Base-by-base conservation (phyloP, 2,888 invertebrate species). In the Nomada ruficornis region DNA sequence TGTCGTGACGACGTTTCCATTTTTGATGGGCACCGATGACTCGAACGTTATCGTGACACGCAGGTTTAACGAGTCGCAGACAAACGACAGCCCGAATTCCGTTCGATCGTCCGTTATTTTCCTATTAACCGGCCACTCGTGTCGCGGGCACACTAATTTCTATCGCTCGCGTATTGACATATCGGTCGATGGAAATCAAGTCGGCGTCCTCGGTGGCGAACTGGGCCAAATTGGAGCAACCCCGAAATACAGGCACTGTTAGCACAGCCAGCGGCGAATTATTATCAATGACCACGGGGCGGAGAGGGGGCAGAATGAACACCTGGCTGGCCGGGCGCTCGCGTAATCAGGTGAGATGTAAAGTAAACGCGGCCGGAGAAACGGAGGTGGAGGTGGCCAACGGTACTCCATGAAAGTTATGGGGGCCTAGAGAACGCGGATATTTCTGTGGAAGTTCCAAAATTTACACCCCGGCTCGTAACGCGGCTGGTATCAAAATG, bases 401-500 rank as follows among this genome's bases (percentile, higher is more conserved):
- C 29, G 42, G 36, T 47, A 42, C 54, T 60, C 70, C 23, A 54
- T 11, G 59, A 83, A 85, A 83, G 84, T 85, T 80, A 86, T 52
- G 68, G 29, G 42, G 29, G n/a, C 23, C 36, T 36, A 71, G 29
- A 68, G 76, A 65, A 69, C 80, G 83, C 60, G 80, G 83, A 83
- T 86, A 83, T 69, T 80, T 36, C 60, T 60, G 68, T 42, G 72
- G 52, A 70, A 63, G 84, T 72, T 73, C 67, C 65, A 55, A 78
- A 86, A 86, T 86, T 86, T 83, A 85, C 86, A 75, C 72, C 29
- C 29, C 52, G 4, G 68, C 29, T 26, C 65, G 78, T 72, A 82
- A 78, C 80, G 60, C 50, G 71, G 63, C 77, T 47, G 47, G 77
- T 80, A 86, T 86, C 86, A 78, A 81, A 86, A 86, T 86, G 86